Percentiles rank a stretch among this genome's conserved stretches.
Conservation (phyloP, 2,113 vertebrate species). For the Toxotes chatareus region DNA sequence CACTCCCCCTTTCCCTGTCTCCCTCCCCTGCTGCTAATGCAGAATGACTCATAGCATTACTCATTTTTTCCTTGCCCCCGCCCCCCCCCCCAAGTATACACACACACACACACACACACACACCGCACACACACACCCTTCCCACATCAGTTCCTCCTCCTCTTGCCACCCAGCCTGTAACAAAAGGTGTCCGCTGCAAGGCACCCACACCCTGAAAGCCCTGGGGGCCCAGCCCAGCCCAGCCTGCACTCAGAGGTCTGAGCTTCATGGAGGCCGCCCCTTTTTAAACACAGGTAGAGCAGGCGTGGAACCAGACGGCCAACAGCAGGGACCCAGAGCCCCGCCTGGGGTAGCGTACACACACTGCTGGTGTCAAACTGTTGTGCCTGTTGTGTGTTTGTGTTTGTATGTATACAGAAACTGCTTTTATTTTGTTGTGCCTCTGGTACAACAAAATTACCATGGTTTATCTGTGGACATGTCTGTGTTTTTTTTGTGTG, state of each 20-base stretch:
- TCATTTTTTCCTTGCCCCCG: conserved; percentile 82
- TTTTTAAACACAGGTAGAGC: conserved; percentile 84
- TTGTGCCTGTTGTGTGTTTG: conserved; percentile 52
- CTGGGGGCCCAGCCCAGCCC: conserved; percentile 66
- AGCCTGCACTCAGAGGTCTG: conserved; percentile 65
- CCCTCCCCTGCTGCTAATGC: conserved; percentile 89
- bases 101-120: neutral
- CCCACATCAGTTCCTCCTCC: conserved; percentile 68
- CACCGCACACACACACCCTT: neutral
- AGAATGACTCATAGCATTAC: conserved; percentile 99
- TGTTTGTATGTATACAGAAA: conserved; percentile 37
- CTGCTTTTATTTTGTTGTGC: conserved; percentile 15
- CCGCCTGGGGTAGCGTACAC: conserved; percentile 62
- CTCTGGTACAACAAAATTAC: conserved; percentile 9
- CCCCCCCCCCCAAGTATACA: neutral
- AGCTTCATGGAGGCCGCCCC: conserved; percentile 67
- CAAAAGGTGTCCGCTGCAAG: conserved; percentile 84
- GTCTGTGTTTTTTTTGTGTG: neutral
- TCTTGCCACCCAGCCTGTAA: conserved; percentile 83
- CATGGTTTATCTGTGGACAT: neutral
- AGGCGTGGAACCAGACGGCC: conserved; percentile 79
- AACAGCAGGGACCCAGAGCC: conserved; percentile 79
- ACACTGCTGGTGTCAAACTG: conserved; percentile 77
- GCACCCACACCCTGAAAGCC: conserved; percentile 87
- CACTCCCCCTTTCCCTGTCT: conserved; percentile 57